phyloP scores from a whole-genome alignment of 2,888 invertebrate genomes.

The Limenitis camilla region DNA sequence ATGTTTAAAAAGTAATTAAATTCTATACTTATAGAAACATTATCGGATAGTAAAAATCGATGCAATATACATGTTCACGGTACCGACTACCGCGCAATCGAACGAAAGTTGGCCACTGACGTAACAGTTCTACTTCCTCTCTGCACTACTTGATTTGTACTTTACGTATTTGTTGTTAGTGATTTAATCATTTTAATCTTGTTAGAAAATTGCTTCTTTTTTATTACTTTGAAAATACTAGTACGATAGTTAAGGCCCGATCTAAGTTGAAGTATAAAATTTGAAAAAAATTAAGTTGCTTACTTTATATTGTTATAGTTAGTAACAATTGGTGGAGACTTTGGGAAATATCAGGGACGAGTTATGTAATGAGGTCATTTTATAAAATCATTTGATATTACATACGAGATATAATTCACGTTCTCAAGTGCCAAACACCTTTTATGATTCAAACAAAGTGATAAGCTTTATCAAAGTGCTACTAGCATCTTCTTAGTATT shows the following conservation, averaged over 20 bases:
- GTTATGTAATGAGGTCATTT: no score
- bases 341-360: no score
- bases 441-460: no score
- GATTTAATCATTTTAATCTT: not conserved
- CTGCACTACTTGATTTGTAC: not conserved
- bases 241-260: not conserved
- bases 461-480: no score
- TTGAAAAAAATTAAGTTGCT: no score
- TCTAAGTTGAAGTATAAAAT: not conserved
- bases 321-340: no score
- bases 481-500: no score
- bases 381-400: no score
- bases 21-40: not conserved
- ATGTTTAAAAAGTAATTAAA: not conserved
- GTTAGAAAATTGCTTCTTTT: not conserved
- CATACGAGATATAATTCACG: no score
- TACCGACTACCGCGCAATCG: conserved; percentile 10
- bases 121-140: conserved; percentile 22
- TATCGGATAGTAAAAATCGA: not conserved
- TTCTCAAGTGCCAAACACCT: no score
- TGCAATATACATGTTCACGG: conserved; percentile 12
- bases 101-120: conserved; percentile 29
- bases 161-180: not conserved
- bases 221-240: not conserved
- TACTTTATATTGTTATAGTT: no score